Evolutionary conservation across 2,888 invertebrate species (phyloP), one percentile per base, ranked within the genome.

Genomic region (Tholera decimalis): DNA sequence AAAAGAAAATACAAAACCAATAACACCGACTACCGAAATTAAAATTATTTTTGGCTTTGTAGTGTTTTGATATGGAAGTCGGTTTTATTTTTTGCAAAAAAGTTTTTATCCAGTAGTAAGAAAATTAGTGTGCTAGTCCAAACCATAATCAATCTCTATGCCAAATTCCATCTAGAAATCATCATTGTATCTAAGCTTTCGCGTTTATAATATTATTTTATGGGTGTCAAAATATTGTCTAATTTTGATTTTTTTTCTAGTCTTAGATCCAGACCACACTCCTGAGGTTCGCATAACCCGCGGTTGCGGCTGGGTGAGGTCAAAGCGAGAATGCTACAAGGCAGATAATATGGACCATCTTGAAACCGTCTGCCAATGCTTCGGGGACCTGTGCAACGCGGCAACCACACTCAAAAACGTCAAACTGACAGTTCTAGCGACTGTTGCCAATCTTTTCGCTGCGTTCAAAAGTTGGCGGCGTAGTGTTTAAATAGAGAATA

Each of bases 281-380:
- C 87, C 89, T 0, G 92, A 93, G 39, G 88, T 91, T 71, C 88
- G 97, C 13, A 90, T 97, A 15, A 93, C 94, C 2, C 93, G 97
- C 11, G 93, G 94, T 63, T 97, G 97, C 72, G 97, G 97, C 24
- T 97, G 96, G 96, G 85, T 93, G 50, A 89, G 85, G 58, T 89
- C 90, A 81, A 89, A 88, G 44, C 86, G 91, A 15, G 91, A 90
- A 37, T 97, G 97, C 85, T 96, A 96, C 81, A 94, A 92, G 9
- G 94, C 95, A 3, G 96, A 97, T 84, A 96, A 96, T 65, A 96
- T 96, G 78, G 97, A 96, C 81, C 96, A 96, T 81, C 88, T 94
- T 18, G 96, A 97, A 79, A 94, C 89, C 0, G 96, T 96, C 66
- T 97, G 97, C 83, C 95, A 96, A 70, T 97, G 97, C 84, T 96